Evolutionary conservation across 2,113 vertebrate genomes (phyloP).

Genomic region (Lethenteron reissneri): DNA sequence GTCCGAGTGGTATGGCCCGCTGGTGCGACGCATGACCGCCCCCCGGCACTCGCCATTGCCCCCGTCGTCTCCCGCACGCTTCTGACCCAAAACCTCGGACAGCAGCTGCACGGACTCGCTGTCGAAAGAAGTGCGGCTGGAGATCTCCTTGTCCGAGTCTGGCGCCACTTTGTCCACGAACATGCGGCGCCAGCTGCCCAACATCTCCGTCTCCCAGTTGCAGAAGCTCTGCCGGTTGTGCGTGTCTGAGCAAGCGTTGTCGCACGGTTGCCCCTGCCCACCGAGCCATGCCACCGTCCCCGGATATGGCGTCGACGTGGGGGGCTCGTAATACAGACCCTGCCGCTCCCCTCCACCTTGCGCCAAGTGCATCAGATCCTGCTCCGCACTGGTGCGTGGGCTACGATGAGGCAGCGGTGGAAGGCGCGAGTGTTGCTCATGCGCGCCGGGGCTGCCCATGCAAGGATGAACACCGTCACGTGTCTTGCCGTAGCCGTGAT

Average conservation of each 20-base stretch:
- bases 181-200: conserved; percentile 77
- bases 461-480: too few relatives aligned
- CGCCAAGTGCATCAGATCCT: conserved; percentile 37
- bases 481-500: too few relatives aligned
- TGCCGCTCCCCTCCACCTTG: too few relatives aligned
- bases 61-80: conserved; percentile 19
- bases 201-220: conserved; percentile 70
- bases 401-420: conserved; percentile 15
- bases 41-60: conserved; percentile 11
- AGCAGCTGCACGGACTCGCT: conserved; percentile 40
- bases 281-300: too few relatives aligned
- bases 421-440: conserved; percentile 18
- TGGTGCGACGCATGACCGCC: background rate
- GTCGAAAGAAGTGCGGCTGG: conserved; percentile 52
- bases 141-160: conserved; percentile 22
- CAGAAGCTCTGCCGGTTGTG: conserved; percentile 26
- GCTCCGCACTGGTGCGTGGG: conserved; percentile 38
- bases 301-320: too few relatives aligned
- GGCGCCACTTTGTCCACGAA: conserved; percentile 69
- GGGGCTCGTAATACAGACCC: too few relatives aligned
- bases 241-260: too few relatives aligned
- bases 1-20: conserved; percentile 23
- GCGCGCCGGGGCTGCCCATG: background rate
- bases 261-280: too few relatives aligned
- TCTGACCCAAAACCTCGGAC: conserved; percentile 29